phyloP scores from a whole-genome alignment of 2,113 vertebrate genomes.

The Thermophis baileyi region DNA sequence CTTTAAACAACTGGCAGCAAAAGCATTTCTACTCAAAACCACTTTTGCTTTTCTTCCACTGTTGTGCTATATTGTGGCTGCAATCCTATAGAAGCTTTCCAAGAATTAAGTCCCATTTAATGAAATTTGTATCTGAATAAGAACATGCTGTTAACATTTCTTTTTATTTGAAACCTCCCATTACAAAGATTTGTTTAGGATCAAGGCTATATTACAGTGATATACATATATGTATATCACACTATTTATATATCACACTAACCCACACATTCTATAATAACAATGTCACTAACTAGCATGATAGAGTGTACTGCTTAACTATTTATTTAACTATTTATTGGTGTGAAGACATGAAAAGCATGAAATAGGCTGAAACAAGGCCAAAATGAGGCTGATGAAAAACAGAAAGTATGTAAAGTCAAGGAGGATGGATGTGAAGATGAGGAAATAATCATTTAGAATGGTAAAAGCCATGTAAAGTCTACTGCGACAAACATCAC shows the following conservation, averaged over 20 bases:
- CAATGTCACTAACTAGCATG: neutral
- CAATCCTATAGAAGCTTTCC: neutral
- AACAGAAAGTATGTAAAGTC: neutral
- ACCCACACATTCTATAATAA: neutral
- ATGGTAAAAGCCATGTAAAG: neutral
- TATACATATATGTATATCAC: neutral
- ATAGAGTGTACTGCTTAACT: neutral
- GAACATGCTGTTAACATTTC: neutral
- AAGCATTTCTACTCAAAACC: neutral
- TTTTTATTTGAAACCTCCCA: neutral
- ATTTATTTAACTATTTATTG: neutral
- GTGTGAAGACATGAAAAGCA: neutral
- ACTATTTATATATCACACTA: neutral
- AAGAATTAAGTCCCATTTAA: neutral
- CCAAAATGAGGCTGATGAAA: neutral
- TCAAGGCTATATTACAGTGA: slow-evolving; percentile 1
- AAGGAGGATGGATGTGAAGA: neutral
- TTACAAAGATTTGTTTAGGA: neutral
- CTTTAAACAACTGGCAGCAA: neutral
- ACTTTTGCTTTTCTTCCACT: neutral
- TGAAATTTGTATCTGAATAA: neutral
- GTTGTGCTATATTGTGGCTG: neutral
- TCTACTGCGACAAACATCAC: neutral
- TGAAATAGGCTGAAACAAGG: neutral
- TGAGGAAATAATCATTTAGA: neutral